A percentile compares a stretch with the other conserved stretches of the same genome.
Evolutionary conservation across 37 sponge, comb jelly and placozoan species (phyloP).

Genomic region (Eunapius fragilis): DNA sequence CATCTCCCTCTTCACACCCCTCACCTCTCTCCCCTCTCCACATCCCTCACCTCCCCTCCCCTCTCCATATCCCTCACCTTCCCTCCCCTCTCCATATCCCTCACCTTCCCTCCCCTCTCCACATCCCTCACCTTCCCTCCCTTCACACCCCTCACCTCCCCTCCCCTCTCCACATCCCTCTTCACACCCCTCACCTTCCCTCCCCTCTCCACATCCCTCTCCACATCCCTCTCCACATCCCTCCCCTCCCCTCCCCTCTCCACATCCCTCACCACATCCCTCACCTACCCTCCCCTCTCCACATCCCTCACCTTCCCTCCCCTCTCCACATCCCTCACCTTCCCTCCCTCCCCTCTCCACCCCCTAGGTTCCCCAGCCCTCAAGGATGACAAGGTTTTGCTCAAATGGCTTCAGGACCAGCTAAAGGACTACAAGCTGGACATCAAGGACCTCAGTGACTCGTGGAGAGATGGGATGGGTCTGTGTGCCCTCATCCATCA

Average conservation of each 20-base stretch:
- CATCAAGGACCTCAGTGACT: constrained; percentile 61
- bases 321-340: not conserved
- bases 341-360: not conserved
- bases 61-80: not conserved
- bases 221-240: not conserved
- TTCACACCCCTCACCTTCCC: not conserved
- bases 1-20: not conserved
- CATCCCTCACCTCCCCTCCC: not conserved
- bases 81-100: not conserved
- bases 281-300: not conserved
- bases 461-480: constrained; percentile 78
- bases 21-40: not conserved
- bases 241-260: not conserved
- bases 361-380: constrained; percentile 8
- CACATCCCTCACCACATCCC: not conserved
- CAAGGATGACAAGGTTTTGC: constrained; percentile 23
- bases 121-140: not conserved
- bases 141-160: not conserved
- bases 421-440: constrained; percentile 37
- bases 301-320: not conserved
- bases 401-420: constrained; percentile 57
- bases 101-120: not conserved
- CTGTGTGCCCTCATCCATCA: constrained; percentile 81
- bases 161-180: not conserved
- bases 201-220: not conserved